These are phyloP conservation scores for Lasiurus cinereus DNA, from an alignment of 2,113 vertebrate species.

Conservation along the genomic window DNA sequence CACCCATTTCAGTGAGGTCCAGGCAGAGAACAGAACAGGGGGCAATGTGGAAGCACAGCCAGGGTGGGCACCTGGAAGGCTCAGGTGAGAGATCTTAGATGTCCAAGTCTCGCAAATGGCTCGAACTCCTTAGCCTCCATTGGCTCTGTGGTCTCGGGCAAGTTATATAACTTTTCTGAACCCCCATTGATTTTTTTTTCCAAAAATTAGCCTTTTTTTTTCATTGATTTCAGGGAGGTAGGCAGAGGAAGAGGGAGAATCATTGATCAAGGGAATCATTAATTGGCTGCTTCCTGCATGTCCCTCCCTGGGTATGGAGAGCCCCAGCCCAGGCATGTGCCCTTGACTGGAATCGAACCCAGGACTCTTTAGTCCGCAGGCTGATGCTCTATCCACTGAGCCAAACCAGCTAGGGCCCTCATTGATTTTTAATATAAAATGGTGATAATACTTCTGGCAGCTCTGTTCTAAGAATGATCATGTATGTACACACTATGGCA, in stretches of 20 bases:
- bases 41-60: background rate
- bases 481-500: background rate
- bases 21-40: background rate
- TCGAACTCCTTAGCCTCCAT: background rate
- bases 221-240: too few relatives aligned
- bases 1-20: background rate
- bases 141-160: constrained; percentile 15
- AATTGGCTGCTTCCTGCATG: too few relatives aligned
- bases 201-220: too few relatives aligned
- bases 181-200: background rate
- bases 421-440: background rate
- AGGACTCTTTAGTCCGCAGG: too few relatives aligned
- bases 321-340: too few relatives aligned
- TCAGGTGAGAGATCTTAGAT: background rate
- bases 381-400: too few relatives aligned
- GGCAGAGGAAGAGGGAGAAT: too few relatives aligned
- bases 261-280: too few relatives aligned
- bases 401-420: too few relatives aligned
- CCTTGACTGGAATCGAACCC: too few relatives aligned
- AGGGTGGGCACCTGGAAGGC: background rate
- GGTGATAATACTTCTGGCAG: background rate
- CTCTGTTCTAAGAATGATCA: constrained; percentile 34
- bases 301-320: too few relatives aligned
- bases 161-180: constrained; percentile 36
- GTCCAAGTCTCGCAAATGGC: background rate